Conservation (phyloP, 30 jellyfish, hydroid and myxozoan species). For the Aurelia coerulea region DNA sequence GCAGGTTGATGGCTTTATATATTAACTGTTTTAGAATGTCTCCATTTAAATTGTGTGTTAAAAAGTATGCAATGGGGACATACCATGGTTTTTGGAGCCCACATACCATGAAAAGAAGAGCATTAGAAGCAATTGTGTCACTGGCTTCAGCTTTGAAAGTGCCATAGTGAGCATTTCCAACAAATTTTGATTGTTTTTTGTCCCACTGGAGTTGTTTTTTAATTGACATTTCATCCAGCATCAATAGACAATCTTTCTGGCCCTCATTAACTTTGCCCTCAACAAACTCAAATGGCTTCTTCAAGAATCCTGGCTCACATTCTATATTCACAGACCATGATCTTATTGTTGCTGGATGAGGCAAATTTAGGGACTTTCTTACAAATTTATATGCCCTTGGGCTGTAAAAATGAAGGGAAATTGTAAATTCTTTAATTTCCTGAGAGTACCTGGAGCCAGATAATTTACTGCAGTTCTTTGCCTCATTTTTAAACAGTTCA, state of each 20-base stretch:
- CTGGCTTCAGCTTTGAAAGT: constrained; percentile 7
- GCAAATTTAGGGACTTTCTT: background rate
- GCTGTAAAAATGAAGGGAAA: constrained; percentile 34
- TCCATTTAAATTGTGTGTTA: constrained; percentile 2
- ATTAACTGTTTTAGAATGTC: no score
- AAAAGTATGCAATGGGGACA: constrained; percentile 35
- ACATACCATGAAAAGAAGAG: constrained; percentile 40
- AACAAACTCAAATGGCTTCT: no score
- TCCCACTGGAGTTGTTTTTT: background rate
- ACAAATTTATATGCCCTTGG: constrained; percentile 31
- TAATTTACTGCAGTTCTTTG: background rate
- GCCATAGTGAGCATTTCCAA: constrained; percentile 43
- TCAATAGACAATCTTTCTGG: background rate
- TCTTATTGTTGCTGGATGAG: constrained; percentile 34
- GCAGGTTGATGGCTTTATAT: constrained; percentile 23
- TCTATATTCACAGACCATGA: constrained; percentile 12
- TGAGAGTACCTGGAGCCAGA: background rate
- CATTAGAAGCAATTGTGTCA: constrained; percentile 17
- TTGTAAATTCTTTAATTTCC: constrained; percentile 37
- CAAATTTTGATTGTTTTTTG: constrained; percentile 12
- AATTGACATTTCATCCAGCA: constrained; percentile 36
- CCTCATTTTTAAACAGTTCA: background rate
- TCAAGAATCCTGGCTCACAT: constrained; percentile 41
- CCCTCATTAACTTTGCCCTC: constrained; percentile 2
- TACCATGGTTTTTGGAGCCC: constrained; percentile 49